Conservation (phyloP, 2,113 vertebrate genomes). For the Ictalurus furcatus region DNA sequence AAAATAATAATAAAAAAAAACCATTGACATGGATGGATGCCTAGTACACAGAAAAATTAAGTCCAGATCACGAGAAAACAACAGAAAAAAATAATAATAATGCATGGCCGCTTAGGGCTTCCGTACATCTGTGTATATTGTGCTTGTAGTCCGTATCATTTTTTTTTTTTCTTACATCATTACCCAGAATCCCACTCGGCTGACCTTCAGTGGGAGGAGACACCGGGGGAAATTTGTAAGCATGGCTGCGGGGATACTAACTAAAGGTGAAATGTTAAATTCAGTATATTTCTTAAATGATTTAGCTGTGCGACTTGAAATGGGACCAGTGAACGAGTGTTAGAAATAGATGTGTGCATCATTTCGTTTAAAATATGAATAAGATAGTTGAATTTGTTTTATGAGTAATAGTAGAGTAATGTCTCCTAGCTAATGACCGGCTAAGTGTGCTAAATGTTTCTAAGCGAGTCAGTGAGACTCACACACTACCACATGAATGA, state of each 20-base stretch:
- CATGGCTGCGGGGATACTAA: slow-evolving; percentile 68
- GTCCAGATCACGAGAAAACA: too few relatives aligned
- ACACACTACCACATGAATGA: neutral
- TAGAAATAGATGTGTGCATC: neutral
- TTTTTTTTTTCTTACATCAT: slow-evolving; percentile 11
- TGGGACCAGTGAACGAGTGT: neutral
- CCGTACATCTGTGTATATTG: neutral
- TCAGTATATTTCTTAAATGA: neutral
- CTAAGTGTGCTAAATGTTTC: neutral
- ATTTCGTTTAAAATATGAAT: neutral
- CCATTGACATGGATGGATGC: too few relatives aligned
- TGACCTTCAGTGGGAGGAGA: slow-evolving; percentile 58
- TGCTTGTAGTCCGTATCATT: slow-evolving; percentile 30
- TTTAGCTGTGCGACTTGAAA: neutral
- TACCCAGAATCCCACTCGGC: slow-evolving; percentile 49
- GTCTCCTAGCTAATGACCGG: slow-evolving; percentile 1
- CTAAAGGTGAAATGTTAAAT: slow-evolving; percentile 65
- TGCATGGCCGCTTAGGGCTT: too few relatives aligned
- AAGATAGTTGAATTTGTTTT: neutral
- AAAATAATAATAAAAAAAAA: too few relatives aligned
- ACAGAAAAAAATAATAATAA: too few relatives aligned
- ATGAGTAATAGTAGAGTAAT: neutral
- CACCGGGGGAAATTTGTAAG: slow-evolving; percentile 21
- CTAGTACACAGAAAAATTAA: too few relatives aligned
- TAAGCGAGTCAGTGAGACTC: neutral